Evolutionary conservation across 1,140 invertebrate species (phyloP), one percentile per base, ranked within the genome.

Genomic region (Mamestra configurata): DNA sequence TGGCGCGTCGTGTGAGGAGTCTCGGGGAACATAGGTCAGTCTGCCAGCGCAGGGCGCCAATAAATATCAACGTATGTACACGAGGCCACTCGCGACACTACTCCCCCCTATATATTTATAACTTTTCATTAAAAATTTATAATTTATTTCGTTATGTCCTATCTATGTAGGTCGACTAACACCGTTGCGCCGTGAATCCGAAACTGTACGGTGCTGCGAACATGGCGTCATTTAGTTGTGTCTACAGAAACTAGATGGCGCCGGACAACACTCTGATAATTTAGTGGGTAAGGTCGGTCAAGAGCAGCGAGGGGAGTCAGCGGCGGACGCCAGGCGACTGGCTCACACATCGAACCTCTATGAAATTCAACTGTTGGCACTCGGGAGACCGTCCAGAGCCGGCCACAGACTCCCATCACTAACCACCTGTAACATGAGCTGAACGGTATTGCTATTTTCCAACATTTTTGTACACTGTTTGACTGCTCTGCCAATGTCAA

Each of bases 41-140:
- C 89, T 83, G 90, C 86, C 86, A 86, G 86, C 88, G 89, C 86
- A 77, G 87, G 83, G 85, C 87, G 87, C 86, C 89, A 93, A 94
- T 93, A 93, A 94, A 93, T 94, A 93, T 92, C 90, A 92, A 92
- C 89, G 86, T 94, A 93, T 94, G 88, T 92, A 94, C 92, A 93
- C 90, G 91, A 92, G 87, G 82, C 87, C 87, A 86, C 87, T 88
- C 85, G 88, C 90, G 88, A 88, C 88, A 86, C 88, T 64, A 77
- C 64, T 80, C 81, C 80, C 88, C 85, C 79, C 75, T 88, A 91
- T 90, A 91, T 89, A 89, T 88, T 90, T 92, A 91, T 93, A 93
- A 90, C 88, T 88, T 92, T 91, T 89, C 84, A 87, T 91, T 87
- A 84, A 86, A 89, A 92, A 92, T 92, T 93, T 93, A 93, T 92